Conservation (phyloP, 2,797 vertebrate genomes). For the Tenualosa thibaudeaui region DNA sequence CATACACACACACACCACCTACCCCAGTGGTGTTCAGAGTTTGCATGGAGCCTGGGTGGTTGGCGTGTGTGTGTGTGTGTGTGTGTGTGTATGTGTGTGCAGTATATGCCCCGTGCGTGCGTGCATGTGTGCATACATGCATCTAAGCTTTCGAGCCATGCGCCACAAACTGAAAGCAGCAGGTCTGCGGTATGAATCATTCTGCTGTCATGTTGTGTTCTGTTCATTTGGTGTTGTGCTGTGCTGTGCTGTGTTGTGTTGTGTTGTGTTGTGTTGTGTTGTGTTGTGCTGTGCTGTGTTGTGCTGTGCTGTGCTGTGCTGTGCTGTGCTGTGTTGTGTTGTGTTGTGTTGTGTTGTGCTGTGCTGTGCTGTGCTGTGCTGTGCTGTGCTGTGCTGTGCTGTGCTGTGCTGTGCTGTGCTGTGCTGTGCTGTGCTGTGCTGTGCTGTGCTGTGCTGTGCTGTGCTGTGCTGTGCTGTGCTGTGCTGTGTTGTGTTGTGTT, state of each 20-base stretch:
- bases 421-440: not conserved
- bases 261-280: not conserved
- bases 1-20: too few species aligned
- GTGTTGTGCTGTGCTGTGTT: not conserved
- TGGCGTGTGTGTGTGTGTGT: constrained; percentile 11
- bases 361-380: not conserved
- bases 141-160: constrained; percentile 42
- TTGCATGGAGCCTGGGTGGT: constrained; percentile 45
- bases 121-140: constrained; percentile 64
- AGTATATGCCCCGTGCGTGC: constrained; percentile 32
- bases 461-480: constrained; percentile 8
- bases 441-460: constrained; percentile 50
- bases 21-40: constrained; percentile 40
- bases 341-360: not conserved
- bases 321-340: not conserved
- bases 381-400: constrained; percentile 51
- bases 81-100: constrained; percentile 59
- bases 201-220: not conserved
- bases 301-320: not conserved
- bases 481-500: constrained; percentile 49
- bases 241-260: constrained; percentile 61
- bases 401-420: constrained; percentile 50
- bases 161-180: not conserved
- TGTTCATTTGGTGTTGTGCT: constrained; percentile 4
- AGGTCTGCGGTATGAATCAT: not conserved